Evolutionary conservation across 2,113 vertebrate genomes (phyloP), one percentile per base, ranked within the genome.

Genomic region (Gila orcuttii): DNA sequence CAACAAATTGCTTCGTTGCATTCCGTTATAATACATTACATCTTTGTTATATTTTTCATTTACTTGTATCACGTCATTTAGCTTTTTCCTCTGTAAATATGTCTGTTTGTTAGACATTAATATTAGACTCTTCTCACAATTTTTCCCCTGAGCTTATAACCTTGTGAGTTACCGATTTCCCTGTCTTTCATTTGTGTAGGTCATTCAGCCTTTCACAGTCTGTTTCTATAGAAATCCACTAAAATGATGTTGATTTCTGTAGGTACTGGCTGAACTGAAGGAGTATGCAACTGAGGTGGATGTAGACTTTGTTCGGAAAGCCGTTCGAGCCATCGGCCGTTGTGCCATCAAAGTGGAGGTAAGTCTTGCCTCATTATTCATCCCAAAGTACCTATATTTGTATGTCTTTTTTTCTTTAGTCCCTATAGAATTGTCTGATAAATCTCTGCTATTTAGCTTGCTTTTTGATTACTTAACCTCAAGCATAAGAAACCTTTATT

Each of bases 311-410:
- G 98, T 99, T 78, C 97, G 98, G 10, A 99, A 99, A 89, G 98
- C 98, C 1, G 98, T 99, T 11, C 95, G 98, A 73, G 98, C 98
- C 83, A 99, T 99, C 0, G 98, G 98, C 10, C 96, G 98, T 82
- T 99, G 98, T 52, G 98, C 98, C 92, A 99, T 99, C 92, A 99
- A 99, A 93, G 98, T 99, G 52, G 98, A 99, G 95, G 98, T 94
- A 84, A 87, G 89, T 25, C 59, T n/a, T n/a, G 59, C 42, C n/a
- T 21, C 33, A 9, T 23, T 52, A 3, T 55, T 8, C 9, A 86
- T n/a, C 31, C n/a, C 28, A 60, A n/a, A 39, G 15, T 12, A 5
- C 36, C 33, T 71, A 10, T 19, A 8, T 69, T 42, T 19, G 17
- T 36, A 19, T 21, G 64, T 0, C 15, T 19, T 17, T 17, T 17